phyloP scores from a whole-genome alignment of 2,797 vertebrate species.

The Pipistrellus kuhlii region DNA sequence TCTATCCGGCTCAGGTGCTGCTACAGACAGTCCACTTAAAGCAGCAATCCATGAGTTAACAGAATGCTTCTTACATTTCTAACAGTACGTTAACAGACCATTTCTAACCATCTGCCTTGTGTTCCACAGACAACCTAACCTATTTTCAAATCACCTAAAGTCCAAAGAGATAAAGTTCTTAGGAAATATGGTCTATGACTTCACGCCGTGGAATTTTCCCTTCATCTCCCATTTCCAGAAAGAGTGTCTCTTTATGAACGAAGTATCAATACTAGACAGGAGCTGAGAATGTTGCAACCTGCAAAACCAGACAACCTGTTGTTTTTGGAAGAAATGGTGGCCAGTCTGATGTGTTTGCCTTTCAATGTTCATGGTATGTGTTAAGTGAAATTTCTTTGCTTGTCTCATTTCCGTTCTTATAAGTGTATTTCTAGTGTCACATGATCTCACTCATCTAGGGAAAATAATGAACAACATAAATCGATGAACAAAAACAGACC shows the following conservation, averaged over 20 bases:
- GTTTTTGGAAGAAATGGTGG: not conserved
- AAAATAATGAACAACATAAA: too few relatives aligned
- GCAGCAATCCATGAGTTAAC: conserved; percentile 17
- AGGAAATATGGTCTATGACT: not conserved
- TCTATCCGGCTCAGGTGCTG: not conserved
- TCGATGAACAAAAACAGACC: too few relatives aligned
- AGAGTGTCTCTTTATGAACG: not conserved
- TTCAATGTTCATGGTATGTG: conserved; percentile 39
- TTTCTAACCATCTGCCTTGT: not conserved
- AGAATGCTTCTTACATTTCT: not conserved
- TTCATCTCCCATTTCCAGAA: not conserved
- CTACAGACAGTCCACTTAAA: not conserved
- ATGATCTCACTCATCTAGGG: too few relatives aligned
- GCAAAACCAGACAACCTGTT: not conserved
- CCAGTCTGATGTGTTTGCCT: not conserved
- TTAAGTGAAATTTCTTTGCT: not conserved
- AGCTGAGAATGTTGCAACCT: not conserved
- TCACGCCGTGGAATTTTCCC: not conserved
- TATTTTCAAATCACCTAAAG: conserved; percentile 7
- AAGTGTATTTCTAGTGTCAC: too few relatives aligned
- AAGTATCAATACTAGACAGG: not conserved
- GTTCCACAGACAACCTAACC: not conserved
- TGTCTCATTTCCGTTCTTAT: too few relatives aligned
- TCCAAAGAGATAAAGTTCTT: not conserved
- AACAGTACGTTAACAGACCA: not conserved